phyloP scores from a whole-genome alignment of 30 jellyfish, hydroid and myxozoan genomes.

The Hydractinia echinata region DNA sequence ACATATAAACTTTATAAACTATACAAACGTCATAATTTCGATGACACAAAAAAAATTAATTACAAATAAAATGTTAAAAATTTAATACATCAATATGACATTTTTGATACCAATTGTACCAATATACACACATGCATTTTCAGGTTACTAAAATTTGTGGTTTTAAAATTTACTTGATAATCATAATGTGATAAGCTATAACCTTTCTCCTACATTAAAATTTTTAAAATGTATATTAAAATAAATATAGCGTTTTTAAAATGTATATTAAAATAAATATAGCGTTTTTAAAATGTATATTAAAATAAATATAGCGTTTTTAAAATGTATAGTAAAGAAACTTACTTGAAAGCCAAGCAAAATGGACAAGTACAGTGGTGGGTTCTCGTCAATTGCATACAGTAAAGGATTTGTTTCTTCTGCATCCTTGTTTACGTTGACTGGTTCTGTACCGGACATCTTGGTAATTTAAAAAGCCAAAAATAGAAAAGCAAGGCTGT shows the following conservation, averaged over 20 bases:
- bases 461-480: neutral
- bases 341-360: slow-evolving; percentile 86
- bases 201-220: neutral
- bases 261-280: neutral
- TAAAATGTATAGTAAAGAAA: neutral
- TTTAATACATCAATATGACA: too few relatives aligned
- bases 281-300: too few relatives aligned
- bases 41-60: too few relatives aligned
- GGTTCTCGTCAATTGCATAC: slow-evolving; percentile 69
- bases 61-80: too few relatives aligned
- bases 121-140: too few relatives aligned
- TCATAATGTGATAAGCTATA: neutral
- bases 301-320: neutral
- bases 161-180: too few relatives aligned
- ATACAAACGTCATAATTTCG: too few relatives aligned
- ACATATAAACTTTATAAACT: too few relatives aligned
- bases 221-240: too few relatives aligned
- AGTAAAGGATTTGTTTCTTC: slow-evolving; percentile 21
- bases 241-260: neutral
- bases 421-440: neutral
- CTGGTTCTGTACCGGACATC: slow-evolving; percentile 4
- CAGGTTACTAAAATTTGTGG: too few relatives aligned
- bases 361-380: slow-evolving; percentile 81
- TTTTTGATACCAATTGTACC: too few relatives aligned
- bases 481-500: neutral